Conservation (phyloP, 2,888 invertebrate species). For the Melanostoma mellinum region DNA sequence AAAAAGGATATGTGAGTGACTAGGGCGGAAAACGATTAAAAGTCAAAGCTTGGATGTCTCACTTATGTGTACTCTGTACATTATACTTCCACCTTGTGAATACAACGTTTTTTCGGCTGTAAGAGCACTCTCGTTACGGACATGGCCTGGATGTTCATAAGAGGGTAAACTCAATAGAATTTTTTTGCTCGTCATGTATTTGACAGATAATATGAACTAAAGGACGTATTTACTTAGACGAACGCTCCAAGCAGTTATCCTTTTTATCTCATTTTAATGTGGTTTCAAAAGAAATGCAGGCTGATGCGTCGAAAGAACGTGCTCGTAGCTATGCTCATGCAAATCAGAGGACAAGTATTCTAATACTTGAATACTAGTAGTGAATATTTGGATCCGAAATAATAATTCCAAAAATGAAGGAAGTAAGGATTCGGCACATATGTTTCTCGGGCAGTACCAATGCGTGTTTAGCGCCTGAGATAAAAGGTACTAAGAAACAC, state of each 20-base stretch:
- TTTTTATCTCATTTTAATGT: background rate
- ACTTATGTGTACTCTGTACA: slow-evolving; percentile 23
- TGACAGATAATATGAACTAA: slow-evolving; percentile 42
- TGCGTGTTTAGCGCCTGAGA: too few relatives aligned
- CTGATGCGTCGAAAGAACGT: too few relatives aligned
- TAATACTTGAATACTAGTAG: too few relatives aligned
- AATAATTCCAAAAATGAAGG: too few relatives aligned
- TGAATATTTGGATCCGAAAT: too few relatives aligned
- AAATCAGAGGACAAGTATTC: too few relatives aligned
- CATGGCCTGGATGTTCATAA: slow-evolving; percentile 20
- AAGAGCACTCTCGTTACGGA: slow-evolving; percentile 3
- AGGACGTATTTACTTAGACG: slow-evolving; percentile 34
- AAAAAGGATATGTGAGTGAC: slow-evolving; percentile 40
- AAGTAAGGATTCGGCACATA: too few relatives aligned
- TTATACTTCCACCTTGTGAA: background rate
- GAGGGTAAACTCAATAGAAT: slow-evolving; percentile 5
- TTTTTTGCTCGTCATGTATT: slow-evolving; percentile 16
- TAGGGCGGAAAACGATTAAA: slow-evolving; percentile 49
- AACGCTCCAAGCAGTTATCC: background rate
- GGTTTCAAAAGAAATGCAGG: background rate
- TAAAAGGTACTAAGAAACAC: too few relatives aligned
- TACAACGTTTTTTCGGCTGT: background rate
- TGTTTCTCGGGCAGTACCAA: too few relatives aligned
- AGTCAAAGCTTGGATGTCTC: slow-evolving; percentile 53
- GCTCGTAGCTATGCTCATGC: too few relatives aligned